Percentiles rank a stretch among this genome's conserved stretches.
Evolutionary conservation across 2,113 vertebrate species (phyloP).

Genomic region (Oreotrochilus melanogaster): DNA sequence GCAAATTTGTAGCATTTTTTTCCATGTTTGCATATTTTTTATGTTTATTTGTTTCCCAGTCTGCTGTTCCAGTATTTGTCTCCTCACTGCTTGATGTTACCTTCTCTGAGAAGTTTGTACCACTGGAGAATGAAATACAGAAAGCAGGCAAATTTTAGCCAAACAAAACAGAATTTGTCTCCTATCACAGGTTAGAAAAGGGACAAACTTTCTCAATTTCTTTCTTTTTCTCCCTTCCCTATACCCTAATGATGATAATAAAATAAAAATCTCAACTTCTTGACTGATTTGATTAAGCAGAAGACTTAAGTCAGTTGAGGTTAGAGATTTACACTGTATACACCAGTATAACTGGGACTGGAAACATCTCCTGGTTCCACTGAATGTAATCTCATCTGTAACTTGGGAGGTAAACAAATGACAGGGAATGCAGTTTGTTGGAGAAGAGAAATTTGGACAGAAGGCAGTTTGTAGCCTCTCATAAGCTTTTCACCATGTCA

Average conservation of each 20-base stretch:
- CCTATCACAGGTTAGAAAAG: neutral
- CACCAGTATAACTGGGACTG: neutral
- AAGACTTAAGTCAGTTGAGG: neutral
- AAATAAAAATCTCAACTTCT: neutral
- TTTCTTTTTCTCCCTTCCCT: neutral
- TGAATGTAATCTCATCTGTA: neutral
- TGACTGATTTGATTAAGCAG: neutral
- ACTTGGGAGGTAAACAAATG: neutral
- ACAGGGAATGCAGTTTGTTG: neutral
- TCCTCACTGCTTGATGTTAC: neutral
- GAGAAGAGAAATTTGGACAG: neutral
- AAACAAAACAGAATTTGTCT: conserved; percentile 1
- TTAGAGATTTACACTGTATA: neutral
- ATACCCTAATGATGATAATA: neutral
- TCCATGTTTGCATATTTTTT: neutral
- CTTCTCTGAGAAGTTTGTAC: neutral
- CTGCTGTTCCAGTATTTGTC: neutral
- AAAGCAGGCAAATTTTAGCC: neutral
- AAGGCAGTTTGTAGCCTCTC: neutral
- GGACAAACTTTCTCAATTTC: neutral
- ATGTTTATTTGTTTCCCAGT: conserved; percentile 15
- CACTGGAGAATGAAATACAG: neutral
- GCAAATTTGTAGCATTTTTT: neutral
- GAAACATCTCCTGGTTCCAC: neutral
- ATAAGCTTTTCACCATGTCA: neutral